Percentiles rank a stretch among this genome's conserved stretches.
Conservation (phyloP, 2,797 vertebrate genomes). For the Garrulus glandarius region DNA sequence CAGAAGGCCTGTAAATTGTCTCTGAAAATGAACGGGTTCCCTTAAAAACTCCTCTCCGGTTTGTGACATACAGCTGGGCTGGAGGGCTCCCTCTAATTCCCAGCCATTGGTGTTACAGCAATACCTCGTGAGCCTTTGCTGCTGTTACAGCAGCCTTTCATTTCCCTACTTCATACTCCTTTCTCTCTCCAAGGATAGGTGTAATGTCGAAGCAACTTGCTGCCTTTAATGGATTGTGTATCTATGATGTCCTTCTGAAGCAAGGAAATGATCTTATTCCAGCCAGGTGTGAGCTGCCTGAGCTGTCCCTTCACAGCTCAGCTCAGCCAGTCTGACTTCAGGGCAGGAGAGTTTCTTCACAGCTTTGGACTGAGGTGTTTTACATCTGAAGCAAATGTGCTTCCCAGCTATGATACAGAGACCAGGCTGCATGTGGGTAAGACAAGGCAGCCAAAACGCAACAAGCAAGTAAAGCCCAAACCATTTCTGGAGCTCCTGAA, state of each 20-base stretch:
- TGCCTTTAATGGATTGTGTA: not conserved
- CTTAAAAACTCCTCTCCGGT: not conserved
- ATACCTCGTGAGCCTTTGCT: not conserved
- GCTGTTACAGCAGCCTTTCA: not conserved
- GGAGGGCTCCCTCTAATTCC: not conserved
- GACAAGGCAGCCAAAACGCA: not conserved
- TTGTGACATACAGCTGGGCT: not conserved
- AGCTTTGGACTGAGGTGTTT: not conserved
- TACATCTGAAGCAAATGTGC: not conserved
- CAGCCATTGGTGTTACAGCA: not conserved
- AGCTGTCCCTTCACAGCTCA: not conserved
- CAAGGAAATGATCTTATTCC: rapidly evolving
- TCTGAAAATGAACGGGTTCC: not conserved
- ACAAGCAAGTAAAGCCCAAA: not conserved
- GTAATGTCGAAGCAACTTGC: not conserved
- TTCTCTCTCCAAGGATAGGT: not conserved
- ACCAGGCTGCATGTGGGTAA: not conserved
- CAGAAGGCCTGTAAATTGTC: not conserved
- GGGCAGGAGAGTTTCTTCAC: not conserved
- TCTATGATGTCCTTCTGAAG: not conserved
- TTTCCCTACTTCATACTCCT: not conserved
- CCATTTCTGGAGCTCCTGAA: not conserved
- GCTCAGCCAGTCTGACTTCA: not conserved
- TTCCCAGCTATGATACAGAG: not conserved
- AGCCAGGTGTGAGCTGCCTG: rapidly evolving